Conservation (phyloP, 2,888 invertebrate genomes). For the Villa cingulata region DNA sequence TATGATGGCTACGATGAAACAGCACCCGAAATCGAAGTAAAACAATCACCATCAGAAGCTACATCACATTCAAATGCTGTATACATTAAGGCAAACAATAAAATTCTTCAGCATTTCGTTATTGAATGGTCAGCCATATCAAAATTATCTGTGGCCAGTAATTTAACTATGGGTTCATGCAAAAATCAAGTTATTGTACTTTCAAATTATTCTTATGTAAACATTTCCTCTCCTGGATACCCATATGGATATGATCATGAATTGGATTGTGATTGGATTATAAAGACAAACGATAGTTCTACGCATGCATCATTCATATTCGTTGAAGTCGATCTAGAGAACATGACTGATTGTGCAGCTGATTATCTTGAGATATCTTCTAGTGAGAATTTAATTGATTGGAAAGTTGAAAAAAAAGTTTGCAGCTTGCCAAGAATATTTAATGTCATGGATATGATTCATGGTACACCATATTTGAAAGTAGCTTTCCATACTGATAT, state of each 20-base stretch:
- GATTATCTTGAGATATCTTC: constrained; percentile 52
- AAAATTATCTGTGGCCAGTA: constrained; percentile 5
- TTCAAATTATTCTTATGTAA: constrained; percentile 12
- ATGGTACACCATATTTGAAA: constrained; percentile 39
- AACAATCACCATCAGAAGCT: no score
- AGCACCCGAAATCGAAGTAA: constrained; percentile 26
- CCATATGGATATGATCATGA: constrained; percentile 50
- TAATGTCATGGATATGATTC: constrained; percentile 19
- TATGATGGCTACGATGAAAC: constrained; percentile 62
- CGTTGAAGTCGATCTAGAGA: constrained; percentile 46
- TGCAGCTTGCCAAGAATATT: constrained; percentile 37
- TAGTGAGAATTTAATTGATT: constrained; percentile 33
- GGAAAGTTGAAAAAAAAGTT: constrained; percentile 40
- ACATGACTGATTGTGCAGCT: constrained; percentile 39
- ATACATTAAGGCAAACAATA: constrained; percentile 35
- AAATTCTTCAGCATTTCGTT: constrained; percentile 15
- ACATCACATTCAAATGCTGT: constrained; percentile 51
- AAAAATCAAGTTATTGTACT: constrained; percentile 23
- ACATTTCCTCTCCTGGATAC: constrained; percentile 61
- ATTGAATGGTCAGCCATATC: constrained; percentile 21
- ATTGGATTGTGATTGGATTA: constrained; percentile 60
- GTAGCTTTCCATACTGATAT: constrained; percentile 53
- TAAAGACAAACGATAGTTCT: constrained; percentile 43
- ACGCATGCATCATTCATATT: constrained; percentile 49
- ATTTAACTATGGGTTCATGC: constrained; percentile 15